These are phyloP conservation scores for Zapornia atra DNA, from an alignment of 2,113 vertebrate genomes.

Conservation along the genomic window DNA sequence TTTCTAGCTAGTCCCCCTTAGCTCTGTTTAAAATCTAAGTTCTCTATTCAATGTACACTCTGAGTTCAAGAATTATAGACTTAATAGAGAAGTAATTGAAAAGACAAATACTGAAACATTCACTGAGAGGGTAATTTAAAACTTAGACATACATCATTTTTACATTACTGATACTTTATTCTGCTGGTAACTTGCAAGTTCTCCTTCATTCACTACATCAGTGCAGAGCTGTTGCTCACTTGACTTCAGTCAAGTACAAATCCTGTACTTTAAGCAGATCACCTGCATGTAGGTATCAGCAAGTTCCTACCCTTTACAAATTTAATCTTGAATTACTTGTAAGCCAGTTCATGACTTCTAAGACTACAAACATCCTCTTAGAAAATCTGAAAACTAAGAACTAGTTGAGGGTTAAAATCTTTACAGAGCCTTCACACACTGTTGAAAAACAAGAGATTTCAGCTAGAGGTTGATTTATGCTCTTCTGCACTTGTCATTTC, in stretches of 20 bases:
- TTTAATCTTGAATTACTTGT: not conserved
- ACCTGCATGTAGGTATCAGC: not conserved
- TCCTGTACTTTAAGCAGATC: not conserved
- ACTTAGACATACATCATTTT: not conserved
- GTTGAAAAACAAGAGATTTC: conserved; percentile 22
- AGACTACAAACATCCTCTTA: not conserved
- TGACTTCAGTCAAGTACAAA: not conserved
- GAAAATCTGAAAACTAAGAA: not conserved
- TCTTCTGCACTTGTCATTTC: conserved; percentile 51
- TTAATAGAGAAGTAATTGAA: not conserved
- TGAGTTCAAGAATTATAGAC: not conserved
- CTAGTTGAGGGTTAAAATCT: conserved; percentile 11
- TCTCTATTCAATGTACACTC: not conserved
- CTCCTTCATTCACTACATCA: not conserved
- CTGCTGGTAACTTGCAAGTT: not conserved
- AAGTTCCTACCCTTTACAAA: not conserved
- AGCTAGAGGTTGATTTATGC: conserved; percentile 39
- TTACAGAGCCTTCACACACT: not conserved
- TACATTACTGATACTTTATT: not conserved
- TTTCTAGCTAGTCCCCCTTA: not conserved
- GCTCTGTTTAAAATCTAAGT: conserved; percentile 35
- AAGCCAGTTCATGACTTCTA: not conserved
- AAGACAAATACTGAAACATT: not conserved
- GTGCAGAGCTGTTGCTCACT: not conserved
- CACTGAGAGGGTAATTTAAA: not conserved